Base-by-base conservation (phyloP, 2,113 vertebrate species). In the Myotis brandtii region DNA sequence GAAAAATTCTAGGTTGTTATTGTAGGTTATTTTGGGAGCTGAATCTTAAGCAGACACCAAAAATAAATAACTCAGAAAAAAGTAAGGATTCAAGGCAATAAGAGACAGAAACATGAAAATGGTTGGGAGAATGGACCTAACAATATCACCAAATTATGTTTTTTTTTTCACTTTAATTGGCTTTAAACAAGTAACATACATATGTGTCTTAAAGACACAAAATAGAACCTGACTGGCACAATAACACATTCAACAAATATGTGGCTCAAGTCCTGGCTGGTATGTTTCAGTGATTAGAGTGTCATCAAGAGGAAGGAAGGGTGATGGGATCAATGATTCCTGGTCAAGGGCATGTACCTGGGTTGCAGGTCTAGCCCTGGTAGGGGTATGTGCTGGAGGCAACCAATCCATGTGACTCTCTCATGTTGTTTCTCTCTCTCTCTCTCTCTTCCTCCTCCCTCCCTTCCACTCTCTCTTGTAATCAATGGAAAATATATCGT, bases 31-130 rank as follows among this genome's bases (percentile, higher is more conserved):
- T 91, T 66, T 70, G 34, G 84, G 76, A 20, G 23, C n/a, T 46
- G 32, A 50, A 16, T 69, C 72, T 73, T 87, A 59, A 90, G 37
- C 70, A 86, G 43, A 94, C 66, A 85, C 30, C 10, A 56, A 86
- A 81, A 76, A 54, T 90, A 25, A 87, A n/a, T 13, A 21, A 86
- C 59, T 91, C n/a, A 86, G 21, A 46, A 46, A 50, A 54, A 96
- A 87, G 92, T 9, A 93, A 72, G 10, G 9, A 66, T 17, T 88
- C 46, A 43, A 84, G 43, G 48, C 5, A 70, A n/a, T 75, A 64
- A 89, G 70, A 86, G 10, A 91, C 1, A 79, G 32, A 87, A 86
- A 43, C 34, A 77, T 52, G 30, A 43, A 52, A 85, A 84, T 2
- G 30, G 12, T 62, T 43, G 5, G 23, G 17, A 82, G n/a, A 70